Evolutionary conservation across 2,113 vertebrate genomes (phyloP), one percentile per base, ranked within the genome.

Genomic region (Boulengeromyrus knoepffleri): DNA sequence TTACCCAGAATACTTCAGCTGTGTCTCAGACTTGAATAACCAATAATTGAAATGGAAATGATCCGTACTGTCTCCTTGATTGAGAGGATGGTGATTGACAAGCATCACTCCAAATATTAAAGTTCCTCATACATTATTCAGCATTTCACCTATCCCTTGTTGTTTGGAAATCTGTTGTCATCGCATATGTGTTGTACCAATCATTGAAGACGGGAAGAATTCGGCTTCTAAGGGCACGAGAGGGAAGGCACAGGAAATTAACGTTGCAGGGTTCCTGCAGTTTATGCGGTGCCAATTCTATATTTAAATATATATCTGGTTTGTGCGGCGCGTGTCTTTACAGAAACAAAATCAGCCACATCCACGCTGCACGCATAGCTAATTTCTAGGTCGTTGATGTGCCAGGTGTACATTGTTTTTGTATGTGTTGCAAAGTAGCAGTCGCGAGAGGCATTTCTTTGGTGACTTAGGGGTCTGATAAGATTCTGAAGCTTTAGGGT

Each of bases 11-110:
- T 91, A 88, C 87, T 50, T 84, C 58, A 87, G 90, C 91, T 89
- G 83, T 66, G 77, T 92, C 92, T 93, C 88, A 89, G 90, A 93
- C 94, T 93, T 93, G 92, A 94, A 93, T 93, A 94, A 91, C 92
- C 90, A 91, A 91, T 93, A 92, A 93, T 91, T 92, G 91, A 87
- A 91, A 93, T 91, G 92, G 93, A 91, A 94, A 92, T 90, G 91
- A 92, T 94, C 93, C 91, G 91, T 88, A 91, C 93, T 92, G 94
- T 92, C 92, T 91, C 91, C 93, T 93, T 93, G 91, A 91, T 91
- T 56, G 89, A 91, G 70, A 88, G 87, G 90, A 52, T 80, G 88
- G 83, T 95, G 94, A 95, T 93, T 96, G 95, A 94, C 95, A 94
- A 92, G 91, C 91, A 90, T 94, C 91, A 90, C 88, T 94, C 91